phyloP scores from a whole-genome alignment of 2,113 vertebrate species.

The Neogale vison region DNA sequence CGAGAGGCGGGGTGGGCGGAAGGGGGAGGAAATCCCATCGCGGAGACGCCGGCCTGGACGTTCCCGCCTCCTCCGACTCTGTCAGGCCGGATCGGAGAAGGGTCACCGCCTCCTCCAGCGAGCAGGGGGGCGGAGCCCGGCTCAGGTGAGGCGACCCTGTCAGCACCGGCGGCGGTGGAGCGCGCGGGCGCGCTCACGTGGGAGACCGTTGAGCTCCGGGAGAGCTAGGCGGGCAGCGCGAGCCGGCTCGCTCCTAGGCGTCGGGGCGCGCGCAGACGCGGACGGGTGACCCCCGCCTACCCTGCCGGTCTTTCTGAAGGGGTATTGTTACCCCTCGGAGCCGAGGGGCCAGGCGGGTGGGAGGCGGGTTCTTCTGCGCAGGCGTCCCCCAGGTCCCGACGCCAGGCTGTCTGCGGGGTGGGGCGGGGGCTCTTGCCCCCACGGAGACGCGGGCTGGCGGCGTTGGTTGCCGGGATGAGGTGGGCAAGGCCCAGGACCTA shows the following conservation, averaged over 20 bases:
- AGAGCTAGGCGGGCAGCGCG: neutral
- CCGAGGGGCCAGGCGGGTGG: neutral
- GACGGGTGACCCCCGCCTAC: neutral
- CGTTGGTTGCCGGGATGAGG: neutral
- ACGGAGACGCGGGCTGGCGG: neutral
- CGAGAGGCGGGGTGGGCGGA: slow-evolving; percentile 45
- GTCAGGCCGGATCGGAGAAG: slow-evolving; percentile 55
- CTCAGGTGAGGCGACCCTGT: slow-evolving; percentile 71
- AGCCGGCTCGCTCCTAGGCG: neutral
- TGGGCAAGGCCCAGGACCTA: neutral
- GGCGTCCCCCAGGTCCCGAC: slow-evolving; percentile 69
- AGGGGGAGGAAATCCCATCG: slow-evolving; percentile 38
- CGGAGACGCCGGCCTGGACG: slow-evolving; percentile 59
- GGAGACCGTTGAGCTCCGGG: neutral
- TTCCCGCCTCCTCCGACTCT: slow-evolving; percentile 58
- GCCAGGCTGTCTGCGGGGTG: slow-evolving; percentile 56
- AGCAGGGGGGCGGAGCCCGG: slow-evolving; percentile 77
- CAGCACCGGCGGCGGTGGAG: neutral
- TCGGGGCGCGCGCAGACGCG: neutral
- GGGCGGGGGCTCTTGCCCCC: slow-evolving; percentile 44
- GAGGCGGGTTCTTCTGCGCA: slow-evolving; percentile 57
- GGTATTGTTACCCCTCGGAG: slow-evolving; percentile 70
- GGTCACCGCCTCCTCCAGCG: slow-evolving; percentile 72
- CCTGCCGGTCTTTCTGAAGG: neutral
- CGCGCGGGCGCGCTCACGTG: slow-evolving; percentile 44